Conservation (phyloP, 2,113 vertebrate species). For the Naja naja region DNA sequence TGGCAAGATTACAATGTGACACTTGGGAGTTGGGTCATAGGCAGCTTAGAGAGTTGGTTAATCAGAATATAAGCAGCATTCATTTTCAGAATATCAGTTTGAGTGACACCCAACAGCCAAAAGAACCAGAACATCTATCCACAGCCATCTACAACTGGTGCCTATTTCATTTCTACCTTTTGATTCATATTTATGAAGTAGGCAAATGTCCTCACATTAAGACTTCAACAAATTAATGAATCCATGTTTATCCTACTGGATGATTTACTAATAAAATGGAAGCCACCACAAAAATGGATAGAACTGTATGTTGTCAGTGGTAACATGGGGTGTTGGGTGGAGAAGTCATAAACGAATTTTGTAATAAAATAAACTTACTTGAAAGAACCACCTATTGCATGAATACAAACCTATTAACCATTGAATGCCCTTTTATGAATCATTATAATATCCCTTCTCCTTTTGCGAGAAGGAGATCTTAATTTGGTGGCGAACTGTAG, state of each 20-base stretch:
- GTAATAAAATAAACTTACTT: neutral
- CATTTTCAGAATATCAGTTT: neutral
- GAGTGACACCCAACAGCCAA: neutral
- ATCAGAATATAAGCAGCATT: neutral
- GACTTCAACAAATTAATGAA: neutral
- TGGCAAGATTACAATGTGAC: conserved; percentile 33
- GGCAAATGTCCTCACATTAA: neutral
- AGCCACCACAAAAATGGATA: neutral
- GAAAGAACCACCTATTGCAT: neutral
- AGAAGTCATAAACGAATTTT: neutral
- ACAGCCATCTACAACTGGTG: neutral
- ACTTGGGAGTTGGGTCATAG: conserved; percentile 23
- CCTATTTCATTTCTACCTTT: neutral
- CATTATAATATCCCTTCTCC: neutral
- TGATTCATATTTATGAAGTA: neutral
- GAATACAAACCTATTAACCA: neutral
- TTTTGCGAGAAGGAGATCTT: neutral
- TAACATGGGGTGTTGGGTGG: neutral
- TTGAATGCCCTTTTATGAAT: neutral
- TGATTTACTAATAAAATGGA: neutral
- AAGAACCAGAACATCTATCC: neutral
- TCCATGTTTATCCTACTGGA: neutral
- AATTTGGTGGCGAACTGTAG: neutral
- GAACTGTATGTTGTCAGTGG: neutral
- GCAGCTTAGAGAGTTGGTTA: neutral